A percentile compares a stretch with the other conserved stretches of the same genome.
Conservation (phyloP, 2,797 vertebrate species). For the Poecile montanus region DNA sequence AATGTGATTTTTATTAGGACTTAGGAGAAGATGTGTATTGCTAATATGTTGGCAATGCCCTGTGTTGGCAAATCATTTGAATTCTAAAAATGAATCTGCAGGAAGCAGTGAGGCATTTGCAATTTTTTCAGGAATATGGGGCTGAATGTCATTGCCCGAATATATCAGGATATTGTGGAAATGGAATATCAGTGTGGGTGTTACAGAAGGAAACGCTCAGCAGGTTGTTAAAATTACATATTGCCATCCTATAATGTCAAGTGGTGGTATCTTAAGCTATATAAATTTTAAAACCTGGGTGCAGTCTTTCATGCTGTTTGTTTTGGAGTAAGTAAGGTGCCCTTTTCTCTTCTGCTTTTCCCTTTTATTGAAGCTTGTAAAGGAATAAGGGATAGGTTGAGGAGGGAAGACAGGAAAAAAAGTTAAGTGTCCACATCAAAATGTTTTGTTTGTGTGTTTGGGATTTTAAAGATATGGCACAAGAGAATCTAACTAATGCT, state of each 20-base stretch:
- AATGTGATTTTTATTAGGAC: constrained; percentile 3
- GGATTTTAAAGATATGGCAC: not conserved
- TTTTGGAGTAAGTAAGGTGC: not conserved
- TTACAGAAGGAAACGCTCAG: not conserved
- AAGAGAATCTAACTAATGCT: not conserved
- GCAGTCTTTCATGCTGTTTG: not conserved
- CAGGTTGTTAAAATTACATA: not conserved
- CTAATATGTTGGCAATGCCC: not conserved
- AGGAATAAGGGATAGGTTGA: not conserved
- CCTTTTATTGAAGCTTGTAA: not conserved
- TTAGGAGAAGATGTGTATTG: not conserved
- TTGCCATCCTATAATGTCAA: not conserved
- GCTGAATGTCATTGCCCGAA: constrained; percentile 25
- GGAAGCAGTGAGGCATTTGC: constrained; percentile 22
- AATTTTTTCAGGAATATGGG: not conserved
- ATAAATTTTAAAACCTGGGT: not conserved
- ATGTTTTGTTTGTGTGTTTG: not conserved
- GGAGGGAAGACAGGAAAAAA: not conserved
- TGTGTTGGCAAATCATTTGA: not conserved
- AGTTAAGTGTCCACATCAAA: not conserved
- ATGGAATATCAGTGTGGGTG: not conserved
- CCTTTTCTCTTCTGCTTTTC: not conserved
- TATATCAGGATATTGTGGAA: not conserved
- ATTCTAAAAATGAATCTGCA: constrained; percentile 37
- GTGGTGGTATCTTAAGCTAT: not conserved